These are phyloP conservation scores for Perithous albicinctus DNA, from an alignment of 2,888 invertebrate genomes.

Conservation along the genomic window DNA sequence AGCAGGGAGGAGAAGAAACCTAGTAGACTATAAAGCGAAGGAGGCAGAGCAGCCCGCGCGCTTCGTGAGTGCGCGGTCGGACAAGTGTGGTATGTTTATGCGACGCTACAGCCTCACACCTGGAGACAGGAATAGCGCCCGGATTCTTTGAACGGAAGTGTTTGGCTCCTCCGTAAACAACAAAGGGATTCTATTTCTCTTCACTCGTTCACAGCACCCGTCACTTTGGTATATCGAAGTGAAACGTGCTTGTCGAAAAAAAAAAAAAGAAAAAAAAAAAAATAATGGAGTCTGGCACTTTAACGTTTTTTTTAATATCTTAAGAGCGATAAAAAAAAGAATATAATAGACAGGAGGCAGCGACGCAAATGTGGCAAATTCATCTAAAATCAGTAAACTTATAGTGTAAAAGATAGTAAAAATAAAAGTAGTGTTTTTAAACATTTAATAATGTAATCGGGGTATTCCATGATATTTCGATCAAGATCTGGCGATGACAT, in stretches of 20 bases:
- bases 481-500: too few relatives aligned
- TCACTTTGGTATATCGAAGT: neutral
- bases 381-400: too few relatives aligned
- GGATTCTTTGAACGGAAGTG: constrained; percentile 69
- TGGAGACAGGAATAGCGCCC: constrained; percentile 81
- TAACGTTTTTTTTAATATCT: neutral
- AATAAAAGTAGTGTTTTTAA: too few relatives aligned
- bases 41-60: constrained; percentile 33
- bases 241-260: constrained; percentile 3
- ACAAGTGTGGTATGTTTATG: constrained; percentile 80
- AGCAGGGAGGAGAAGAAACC: constrained; percentile 32
- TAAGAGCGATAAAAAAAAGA: too few relatives aligned
- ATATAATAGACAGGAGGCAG: too few relatives aligned
- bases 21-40: constrained; percentile 17
- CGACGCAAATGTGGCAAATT: too few relatives aligned
- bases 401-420: too few relatives aligned
- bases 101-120: constrained; percentile 81
- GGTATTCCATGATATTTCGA: too few relatives aligned
- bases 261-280: too few relatives aligned
- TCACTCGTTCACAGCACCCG: constrained; percentile 48
- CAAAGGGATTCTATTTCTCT: constrained; percentile 54
- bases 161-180: constrained; percentile 64
- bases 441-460: too few relatives aligned
- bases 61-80: constrained; percentile 44
- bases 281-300: neutral